phyloP scores from a whole-genome alignment of 2,113 vertebrate species.

The Pluvianellus socialis region DNA sequence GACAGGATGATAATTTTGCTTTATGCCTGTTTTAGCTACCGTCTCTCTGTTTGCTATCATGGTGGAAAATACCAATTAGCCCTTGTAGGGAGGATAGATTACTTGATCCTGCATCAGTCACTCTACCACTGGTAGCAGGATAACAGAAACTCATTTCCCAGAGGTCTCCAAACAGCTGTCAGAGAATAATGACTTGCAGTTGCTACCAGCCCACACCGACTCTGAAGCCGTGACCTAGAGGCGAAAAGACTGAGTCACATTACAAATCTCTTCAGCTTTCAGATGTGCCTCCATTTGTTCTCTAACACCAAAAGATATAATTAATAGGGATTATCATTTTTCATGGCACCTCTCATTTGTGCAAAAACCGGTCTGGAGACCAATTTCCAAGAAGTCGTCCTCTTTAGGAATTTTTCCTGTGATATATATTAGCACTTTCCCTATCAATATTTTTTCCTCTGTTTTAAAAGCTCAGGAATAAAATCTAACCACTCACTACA shows the following conservation, averaged over 20 bases:
- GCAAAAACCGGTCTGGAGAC: not conserved
- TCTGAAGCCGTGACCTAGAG: not conserved
- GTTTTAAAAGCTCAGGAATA: not conserved
- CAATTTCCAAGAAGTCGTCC: not conserved
- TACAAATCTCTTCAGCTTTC: conserved; percentile 36
- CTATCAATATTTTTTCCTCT: not conserved
- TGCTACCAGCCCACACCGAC: not conserved
- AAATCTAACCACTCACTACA: not conserved
- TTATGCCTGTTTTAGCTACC: not conserved
- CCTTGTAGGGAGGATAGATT: not conserved
- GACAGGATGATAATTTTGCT: not conserved
- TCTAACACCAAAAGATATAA: not conserved
- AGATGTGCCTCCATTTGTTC: not conserved
- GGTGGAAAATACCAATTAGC: conserved; percentile 5
- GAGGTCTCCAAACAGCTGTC: conserved; percentile 7
- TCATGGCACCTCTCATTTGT: not conserved
- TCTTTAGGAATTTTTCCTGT: not conserved
- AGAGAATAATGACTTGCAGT: conserved; percentile 31
- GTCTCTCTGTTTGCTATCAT: not conserved
- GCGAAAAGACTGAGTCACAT: conserved; percentile 7
- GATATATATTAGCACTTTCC: not conserved
- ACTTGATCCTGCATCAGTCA: not conserved
- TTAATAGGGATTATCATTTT: conserved; percentile 27
- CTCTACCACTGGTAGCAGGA: not conserved
- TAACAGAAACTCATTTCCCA: conserved; percentile 38